phyloP scores from a whole-genome alignment of 2,797 vertebrate species.

The Phoeniculus purpureus region DNA sequence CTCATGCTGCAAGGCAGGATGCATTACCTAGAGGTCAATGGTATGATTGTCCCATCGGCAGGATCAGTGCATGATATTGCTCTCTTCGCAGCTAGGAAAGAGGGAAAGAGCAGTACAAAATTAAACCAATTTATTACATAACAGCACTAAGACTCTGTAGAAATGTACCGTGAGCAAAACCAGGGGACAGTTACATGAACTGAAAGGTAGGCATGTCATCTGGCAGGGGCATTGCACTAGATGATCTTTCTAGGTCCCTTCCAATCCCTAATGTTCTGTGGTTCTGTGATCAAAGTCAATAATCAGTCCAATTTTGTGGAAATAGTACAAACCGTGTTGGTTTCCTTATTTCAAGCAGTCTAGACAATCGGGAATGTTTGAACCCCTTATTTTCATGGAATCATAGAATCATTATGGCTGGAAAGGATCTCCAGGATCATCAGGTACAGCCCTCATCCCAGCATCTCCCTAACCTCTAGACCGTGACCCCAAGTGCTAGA shows the following conservation, averaged over 20 bases:
- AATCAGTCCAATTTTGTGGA: not conserved
- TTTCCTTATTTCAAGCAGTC: not conserved
- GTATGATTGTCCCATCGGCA: not conserved
- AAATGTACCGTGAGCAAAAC: not conserved
- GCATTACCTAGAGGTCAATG: not conserved
- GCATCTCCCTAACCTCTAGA: too few species aligned
- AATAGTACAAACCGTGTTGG: not conserved
- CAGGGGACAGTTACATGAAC: not conserved
- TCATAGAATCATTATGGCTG: too few species aligned
- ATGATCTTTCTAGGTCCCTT: too few species aligned
- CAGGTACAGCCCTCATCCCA: too few species aligned
- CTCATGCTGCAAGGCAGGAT: not conserved
- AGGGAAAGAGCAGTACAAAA: not conserved
- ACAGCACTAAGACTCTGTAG: not conserved
- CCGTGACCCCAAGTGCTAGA: too few species aligned
- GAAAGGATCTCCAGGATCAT: too few species aligned
- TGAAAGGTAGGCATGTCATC: not conserved
- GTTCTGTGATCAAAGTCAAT: not conserved
- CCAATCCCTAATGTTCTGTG: too few species aligned
- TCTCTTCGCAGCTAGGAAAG: not conserved
- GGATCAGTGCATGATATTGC: not conserved
- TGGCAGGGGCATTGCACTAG: too few species aligned
- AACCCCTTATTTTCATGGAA: not conserved
- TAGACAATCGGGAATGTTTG: not conserved
- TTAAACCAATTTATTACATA: not conserved